Evolutionary conservation across 2,888 invertebrate species (phyloP), one percentile per base, ranked within the genome.

Genomic region (Neoscelio sp.): DNA sequence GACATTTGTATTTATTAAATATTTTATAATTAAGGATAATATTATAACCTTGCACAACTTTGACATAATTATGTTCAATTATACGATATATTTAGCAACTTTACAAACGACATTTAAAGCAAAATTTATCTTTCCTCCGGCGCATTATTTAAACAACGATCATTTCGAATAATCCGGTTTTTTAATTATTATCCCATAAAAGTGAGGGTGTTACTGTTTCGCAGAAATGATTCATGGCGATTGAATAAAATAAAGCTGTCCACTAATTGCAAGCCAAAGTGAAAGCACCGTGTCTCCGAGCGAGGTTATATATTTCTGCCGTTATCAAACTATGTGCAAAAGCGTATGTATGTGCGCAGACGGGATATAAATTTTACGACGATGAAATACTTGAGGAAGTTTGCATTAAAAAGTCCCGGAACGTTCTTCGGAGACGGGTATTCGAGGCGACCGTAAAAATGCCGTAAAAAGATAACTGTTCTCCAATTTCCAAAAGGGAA

Each of bases 341-440:
- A 75, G 60, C 62, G 54, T 68, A 67, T 42, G 60, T 52, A 73
- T 56, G 46, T 23, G 35, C 67, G 62, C 60, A 13, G 62, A 62
- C 46, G 54, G 64, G 54, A 64, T 71, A 77, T 70, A 71, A 65
- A 77, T 77, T 77, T 71, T 65, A 77, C 50, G 58, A 71, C 42
- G 64, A 56, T 62, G 62, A 68, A 76, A 70, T 64, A 52, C 48
- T 70, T 33, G 56, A 44, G 56, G 64, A 70, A 64, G 64, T 48
- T 70, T 50, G 64, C 76, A 58, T 56, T 56, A 77, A 77, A 77
- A 56, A 46, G 64, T 70, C 56, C 26, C 44, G 30, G 54, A 54
- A 76, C 54, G 44, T 58, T 38, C 40, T 30, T 40, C 67, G 52
- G 7, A 48, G 52, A 23, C 44, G 52, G 26, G 50, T 8, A 30